Conservation (phyloP, 2,113 vertebrate genomes). For the Crotalus tigris region DNA sequence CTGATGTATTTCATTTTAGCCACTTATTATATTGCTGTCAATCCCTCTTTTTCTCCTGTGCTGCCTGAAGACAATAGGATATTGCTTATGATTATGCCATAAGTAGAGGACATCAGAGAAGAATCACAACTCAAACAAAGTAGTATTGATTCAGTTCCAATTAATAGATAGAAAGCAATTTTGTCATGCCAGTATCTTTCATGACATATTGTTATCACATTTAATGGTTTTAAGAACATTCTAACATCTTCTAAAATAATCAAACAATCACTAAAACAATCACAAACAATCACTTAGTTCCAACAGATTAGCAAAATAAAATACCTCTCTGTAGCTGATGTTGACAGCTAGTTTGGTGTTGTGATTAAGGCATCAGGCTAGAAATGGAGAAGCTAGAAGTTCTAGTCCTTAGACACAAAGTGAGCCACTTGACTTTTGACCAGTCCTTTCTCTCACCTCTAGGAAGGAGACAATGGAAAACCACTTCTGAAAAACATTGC, state of each 20-base stretch:
- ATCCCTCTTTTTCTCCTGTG: background rate
- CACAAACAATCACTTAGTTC: background rate
- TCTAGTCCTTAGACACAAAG: background rate
- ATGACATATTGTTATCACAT: background rate
- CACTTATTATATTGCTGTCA: background rate
- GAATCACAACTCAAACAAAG: background rate
- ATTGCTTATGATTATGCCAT: background rate
- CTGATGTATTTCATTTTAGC: background rate
- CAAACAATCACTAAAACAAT: background rate
- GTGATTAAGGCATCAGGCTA: background rate
- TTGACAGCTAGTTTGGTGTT: background rate
- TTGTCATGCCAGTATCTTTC: background rate
- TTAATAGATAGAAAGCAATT: background rate
- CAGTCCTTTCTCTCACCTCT: background rate
- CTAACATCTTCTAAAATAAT: background rate
- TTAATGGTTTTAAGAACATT: background rate
- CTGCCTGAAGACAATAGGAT: background rate
- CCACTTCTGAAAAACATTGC: background rate
- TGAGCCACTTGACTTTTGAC: background rate
- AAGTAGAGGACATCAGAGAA: background rate
- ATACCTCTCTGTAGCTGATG: background rate
- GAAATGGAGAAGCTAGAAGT: background rate
- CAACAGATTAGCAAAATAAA: background rate
- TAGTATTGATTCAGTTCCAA: background rate
- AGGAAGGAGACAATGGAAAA: background rate